Evolutionary conservation across 1,140 invertebrate species (phyloP).

Genomic region (Pogonognathellus flavescens): DNA sequence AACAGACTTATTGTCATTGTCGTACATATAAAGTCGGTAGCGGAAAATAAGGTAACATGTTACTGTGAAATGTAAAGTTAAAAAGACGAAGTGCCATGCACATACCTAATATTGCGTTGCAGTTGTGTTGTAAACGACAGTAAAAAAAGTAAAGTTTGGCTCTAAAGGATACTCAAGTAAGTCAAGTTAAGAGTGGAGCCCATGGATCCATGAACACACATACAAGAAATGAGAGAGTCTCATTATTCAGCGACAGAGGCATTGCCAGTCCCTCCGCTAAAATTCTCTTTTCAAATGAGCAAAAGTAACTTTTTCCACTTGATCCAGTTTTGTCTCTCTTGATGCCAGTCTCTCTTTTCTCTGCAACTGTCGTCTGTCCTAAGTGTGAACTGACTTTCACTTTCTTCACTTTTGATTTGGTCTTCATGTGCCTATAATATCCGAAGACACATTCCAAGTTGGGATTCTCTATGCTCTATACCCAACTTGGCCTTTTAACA

Average conservation of each 20-base stretch:
- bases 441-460: not conserved
- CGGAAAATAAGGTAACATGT: not conserved
- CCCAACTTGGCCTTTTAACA: too few relatives aligned
- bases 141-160: not conserved
- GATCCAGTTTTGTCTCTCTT: not conserved
- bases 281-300: conserved; percentile 19
- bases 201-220: not conserved
- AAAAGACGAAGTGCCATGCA: not conserved
- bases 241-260: conserved; percentile 7
- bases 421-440: not conserved
- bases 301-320: conserved; percentile 1
- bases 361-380: not conserved
- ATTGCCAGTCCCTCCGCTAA: conserved; percentile 6
- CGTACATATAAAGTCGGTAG: not conserved
- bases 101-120: not conserved
- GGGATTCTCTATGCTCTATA: too few relatives aligned
- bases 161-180: not conserved
- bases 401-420: conserved; percentile 3
- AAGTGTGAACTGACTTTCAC: conserved; percentile 17
- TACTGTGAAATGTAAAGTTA: not conserved
- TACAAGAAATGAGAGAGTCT: conserved; percentile 5
- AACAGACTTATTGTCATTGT: not conserved
- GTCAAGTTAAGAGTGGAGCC: not conserved
- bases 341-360: not conserved
- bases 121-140: not conserved